Evolutionary conservation across 2,888 invertebrate species (phyloP).

Genomic region (Synergus itoensis): DNA sequence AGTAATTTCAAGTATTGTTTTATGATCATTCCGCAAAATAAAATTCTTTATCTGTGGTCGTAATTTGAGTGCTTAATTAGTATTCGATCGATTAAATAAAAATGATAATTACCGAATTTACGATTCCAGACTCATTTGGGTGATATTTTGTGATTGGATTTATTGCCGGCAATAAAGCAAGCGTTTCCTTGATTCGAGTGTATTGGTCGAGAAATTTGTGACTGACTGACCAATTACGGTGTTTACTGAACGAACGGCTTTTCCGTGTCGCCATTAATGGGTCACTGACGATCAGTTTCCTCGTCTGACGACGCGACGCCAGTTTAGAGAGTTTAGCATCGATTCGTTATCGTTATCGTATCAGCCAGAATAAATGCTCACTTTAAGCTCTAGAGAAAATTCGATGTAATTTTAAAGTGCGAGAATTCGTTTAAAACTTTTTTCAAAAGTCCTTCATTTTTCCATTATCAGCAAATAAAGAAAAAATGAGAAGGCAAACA

Average conservation of each 20-base stretch:
- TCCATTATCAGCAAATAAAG: not conserved
- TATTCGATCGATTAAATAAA: not conserved
- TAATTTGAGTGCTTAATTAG: not conserved
- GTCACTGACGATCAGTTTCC: slow-evolving; percentile 26
- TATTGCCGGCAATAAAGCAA: not conserved
- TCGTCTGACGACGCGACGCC: slow-evolving; percentile 10
- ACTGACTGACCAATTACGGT: slow-evolving; percentile 14
- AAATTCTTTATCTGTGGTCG: not conserved
- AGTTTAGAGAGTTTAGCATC: slow-evolving; percentile 13
- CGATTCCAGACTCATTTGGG: not conserved
- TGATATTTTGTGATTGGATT: slow-evolving; percentile 3
- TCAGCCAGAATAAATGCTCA: not conserved
- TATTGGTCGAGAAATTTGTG: slow-evolving; percentile 6
- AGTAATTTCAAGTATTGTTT: too few species aligned
- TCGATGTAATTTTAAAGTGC: not conserved
- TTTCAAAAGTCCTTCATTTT: not conserved
- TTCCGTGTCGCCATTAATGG: slow-evolving; percentile 2
- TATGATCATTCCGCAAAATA: not conserved
- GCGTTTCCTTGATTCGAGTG: slow-evolving; percentile 1
- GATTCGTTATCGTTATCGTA: slow-evolving; percentile 26
- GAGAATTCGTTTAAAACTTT: not conserved
- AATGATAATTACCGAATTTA: not conserved
- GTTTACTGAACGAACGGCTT: slow-evolving; percentile 23
- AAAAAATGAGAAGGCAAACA: not conserved
- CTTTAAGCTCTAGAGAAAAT: not conserved